phyloP scores from a whole-genome alignment of 1,140 invertebrate species.

The Cepaea nemoralis region DNA sequence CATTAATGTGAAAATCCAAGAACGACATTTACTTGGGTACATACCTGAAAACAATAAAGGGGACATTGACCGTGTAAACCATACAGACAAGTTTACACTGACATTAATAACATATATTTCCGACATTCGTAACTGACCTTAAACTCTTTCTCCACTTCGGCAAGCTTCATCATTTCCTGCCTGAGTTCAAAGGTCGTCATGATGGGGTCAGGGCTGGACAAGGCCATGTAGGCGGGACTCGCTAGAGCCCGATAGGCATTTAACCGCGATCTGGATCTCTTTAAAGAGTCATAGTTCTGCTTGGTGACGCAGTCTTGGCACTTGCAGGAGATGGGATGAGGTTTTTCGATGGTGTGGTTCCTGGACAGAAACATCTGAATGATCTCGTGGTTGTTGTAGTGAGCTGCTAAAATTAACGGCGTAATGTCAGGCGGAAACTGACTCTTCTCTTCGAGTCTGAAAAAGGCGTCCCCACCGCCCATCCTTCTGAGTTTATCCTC shows the following conservation, averaged over 20 bases:
- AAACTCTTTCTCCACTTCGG: slow-evolving; percentile 75
- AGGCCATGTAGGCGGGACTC: slow-evolving; percentile 77
- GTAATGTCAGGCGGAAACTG: slow-evolving; percentile 70
- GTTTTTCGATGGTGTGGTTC: slow-evolving; percentile 72
- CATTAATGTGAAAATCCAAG: too few species aligned
- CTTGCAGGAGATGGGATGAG: slow-evolving; percentile 76
- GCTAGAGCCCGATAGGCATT: slow-evolving; percentile 71
- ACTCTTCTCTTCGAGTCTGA: slow-evolving; percentile 66
- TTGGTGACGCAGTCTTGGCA: slow-evolving; percentile 76
- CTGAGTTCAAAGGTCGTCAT: slow-evolving; percentile 78
- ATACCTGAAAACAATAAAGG: too few species aligned
- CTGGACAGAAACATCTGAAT: slow-evolving; percentile 71
- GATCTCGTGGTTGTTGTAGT: slow-evolving; percentile 72
- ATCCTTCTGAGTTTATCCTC: slow-evolving; percentile 67
- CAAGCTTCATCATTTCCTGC: slow-evolving; percentile 74
- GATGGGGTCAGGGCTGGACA: slow-evolving; percentile 79
- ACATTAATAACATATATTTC: too few species aligned
- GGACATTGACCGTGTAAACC: too few species aligned
- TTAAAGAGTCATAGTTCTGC: slow-evolving; percentile 69
- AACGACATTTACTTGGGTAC: too few species aligned
- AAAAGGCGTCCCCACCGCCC: slow-evolving; percentile 65
- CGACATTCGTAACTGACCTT: too few species aligned
- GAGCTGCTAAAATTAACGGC: slow-evolving; percentile 70
- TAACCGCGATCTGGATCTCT: slow-evolving; percentile 67
- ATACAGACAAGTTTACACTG: too few species aligned